phyloP scores from a whole-genome alignment of 2,888 invertebrate genomes.

The Tanaodytes sp. region DNA sequence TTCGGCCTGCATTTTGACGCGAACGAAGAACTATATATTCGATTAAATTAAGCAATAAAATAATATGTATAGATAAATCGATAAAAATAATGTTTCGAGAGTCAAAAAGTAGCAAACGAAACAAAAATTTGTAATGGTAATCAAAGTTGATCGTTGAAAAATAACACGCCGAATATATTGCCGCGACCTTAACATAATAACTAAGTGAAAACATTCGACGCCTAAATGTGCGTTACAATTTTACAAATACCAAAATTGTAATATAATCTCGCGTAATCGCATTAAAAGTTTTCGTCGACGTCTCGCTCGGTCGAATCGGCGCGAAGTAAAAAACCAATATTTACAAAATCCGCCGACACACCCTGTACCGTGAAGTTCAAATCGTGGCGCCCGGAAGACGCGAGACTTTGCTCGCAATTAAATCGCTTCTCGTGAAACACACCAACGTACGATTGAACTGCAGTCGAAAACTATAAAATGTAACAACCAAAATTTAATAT shows the following conservation, averaged over 20 bases:
- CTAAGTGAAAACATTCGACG: constrained; percentile 22
- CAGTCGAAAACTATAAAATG: too few species aligned
- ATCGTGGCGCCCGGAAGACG: constrained; percentile 11
- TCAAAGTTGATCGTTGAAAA: too few species aligned
- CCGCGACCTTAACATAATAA: constrained; percentile 29
- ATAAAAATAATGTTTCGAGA: constrained; percentile 50
- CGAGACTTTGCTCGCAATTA: too few species aligned
- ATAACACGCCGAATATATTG: too few species aligned
- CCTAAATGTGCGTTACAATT: constrained; percentile 30
- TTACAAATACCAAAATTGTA: constrained; percentile 41
- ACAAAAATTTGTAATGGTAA: too few species aligned
- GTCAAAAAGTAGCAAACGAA: not conserved
- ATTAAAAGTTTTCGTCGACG: constrained; percentile 40
- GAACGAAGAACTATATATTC: constrained; percentile 28
- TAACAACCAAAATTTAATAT: too few species aligned
- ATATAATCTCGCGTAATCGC: constrained; percentile 42
- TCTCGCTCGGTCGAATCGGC: constrained; percentile 20
- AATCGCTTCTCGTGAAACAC: too few species aligned
- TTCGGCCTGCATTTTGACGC: constrained; percentile 25
- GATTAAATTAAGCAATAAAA: constrained; percentile 39
- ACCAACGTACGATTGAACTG: too few species aligned
- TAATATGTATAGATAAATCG: constrained; percentile 46
- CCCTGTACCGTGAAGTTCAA: constrained; percentile 19
- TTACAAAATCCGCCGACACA: constrained; percentile 31
- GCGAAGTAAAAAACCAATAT: constrained; percentile 36